Base-by-base conservation (phyloP, 1,140 invertebrate species). In the Pogonognathellus flavescens region DNA sequence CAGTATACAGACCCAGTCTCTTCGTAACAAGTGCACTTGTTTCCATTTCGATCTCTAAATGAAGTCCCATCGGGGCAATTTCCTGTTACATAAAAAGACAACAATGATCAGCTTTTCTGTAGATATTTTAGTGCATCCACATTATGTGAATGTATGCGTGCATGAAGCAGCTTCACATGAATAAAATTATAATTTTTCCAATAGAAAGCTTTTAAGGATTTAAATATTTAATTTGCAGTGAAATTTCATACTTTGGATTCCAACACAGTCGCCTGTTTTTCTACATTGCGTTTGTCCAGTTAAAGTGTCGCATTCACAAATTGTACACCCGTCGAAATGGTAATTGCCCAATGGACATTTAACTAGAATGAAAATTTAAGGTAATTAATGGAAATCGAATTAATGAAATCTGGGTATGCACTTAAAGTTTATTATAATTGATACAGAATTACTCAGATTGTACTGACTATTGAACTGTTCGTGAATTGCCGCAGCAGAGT, bases 11-110 rank as follows among this genome's bases (percentile, higher is more conserved):
- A 55, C n/a, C 81, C 81, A 41, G 55, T 82, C 1, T 59, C 57
- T 11, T 22, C 55, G 16, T 60, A 62, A 49, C 81, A 82, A n/a
- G 57, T 14, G 16, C 81, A 82, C 49, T 57, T 59, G 31, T 82
- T 82, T 82, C 81, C 81, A 31, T 82, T 82, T 82, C 49, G 14
- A 9, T 82, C 81, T 62, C 60, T 62, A n/a, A 82, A 82, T 10
- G 10, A 0, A 7, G 57, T 55, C n/a, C 81, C 81, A 31, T 82
- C 20, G 10, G 81, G 81, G n/a, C 81, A 82, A 41, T 31, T 25
- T 49, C 81, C 81, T 82, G 4, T 41, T 41, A 41, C 31, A 41
- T n/a, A 57, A 81, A 55, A 57, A 41, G n/a, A 80, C 20, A 59
- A 13, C 1, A 13, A n/a, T n/a, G n/a, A n/a, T n/a, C n/a, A n/a